Percentiles rank a stretch among this genome's conserved stretches.
phyloP scores from a whole-genome alignment of 2,113 vertebrate genomes.

The Cyprinodon tularosa region DNA sequence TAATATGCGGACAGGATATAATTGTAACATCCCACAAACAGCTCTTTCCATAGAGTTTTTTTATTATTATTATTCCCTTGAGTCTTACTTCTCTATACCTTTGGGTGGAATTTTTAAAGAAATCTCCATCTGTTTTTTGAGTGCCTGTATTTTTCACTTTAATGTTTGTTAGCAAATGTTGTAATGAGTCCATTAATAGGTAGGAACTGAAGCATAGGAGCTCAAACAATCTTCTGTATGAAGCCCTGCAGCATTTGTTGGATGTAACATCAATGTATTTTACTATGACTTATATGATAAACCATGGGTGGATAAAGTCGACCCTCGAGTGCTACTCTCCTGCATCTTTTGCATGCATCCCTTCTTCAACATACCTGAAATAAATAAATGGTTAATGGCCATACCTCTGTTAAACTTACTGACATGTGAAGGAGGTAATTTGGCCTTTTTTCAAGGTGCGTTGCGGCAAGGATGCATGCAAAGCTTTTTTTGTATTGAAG shows the following conservation, averaged over 20 bases:
- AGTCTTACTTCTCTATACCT: constrained; percentile 2
- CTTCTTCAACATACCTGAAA: too few relatives aligned
- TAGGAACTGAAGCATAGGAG: background rate
- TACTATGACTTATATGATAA: background rate
- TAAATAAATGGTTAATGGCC: too few relatives aligned
- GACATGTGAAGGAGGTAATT: too few relatives aligned
- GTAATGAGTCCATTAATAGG: background rate
- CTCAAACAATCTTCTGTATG: background rate
- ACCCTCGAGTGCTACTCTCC: too few relatives aligned
- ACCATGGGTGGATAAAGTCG: background rate
- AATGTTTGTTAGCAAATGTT: background rate
- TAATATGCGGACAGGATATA: background rate
- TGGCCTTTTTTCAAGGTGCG: too few relatives aligned
- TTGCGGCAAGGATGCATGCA: too few relatives aligned
- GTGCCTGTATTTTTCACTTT: background rate
- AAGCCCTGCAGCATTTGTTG: background rate
- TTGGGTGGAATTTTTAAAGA: background rate
- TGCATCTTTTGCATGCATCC: too few relatives aligned
- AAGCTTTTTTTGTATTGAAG: too few relatives aligned
- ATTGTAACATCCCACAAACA: background rate
- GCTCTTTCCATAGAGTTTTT: constrained; percentile 1
- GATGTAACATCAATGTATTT: background rate
- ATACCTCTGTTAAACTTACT: too few relatives aligned
- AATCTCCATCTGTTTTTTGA: constrained; percentile 6
- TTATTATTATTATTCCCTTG: background rate